A percentile compares a stretch with the other conserved stretches of the same genome.
Conservation (phyloP, 2,888 invertebrate species). For the Lycia hirtaria region DNA sequence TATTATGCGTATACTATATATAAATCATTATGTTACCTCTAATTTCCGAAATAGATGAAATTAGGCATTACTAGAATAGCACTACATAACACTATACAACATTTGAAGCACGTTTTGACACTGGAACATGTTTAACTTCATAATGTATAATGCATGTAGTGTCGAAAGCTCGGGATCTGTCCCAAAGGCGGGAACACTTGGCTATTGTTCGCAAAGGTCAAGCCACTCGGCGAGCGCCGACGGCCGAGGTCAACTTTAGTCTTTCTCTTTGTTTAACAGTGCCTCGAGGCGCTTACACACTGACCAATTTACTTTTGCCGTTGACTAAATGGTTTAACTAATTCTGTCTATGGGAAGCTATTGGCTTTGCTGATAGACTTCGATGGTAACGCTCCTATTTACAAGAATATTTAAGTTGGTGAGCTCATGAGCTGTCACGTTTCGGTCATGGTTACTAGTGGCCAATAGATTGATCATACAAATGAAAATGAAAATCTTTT, state of each 20-base stretch:
- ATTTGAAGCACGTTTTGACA: background rate
- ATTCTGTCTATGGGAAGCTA: background rate
- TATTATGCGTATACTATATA: too few species aligned
- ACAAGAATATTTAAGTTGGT: background rate
- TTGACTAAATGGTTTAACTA: background rate
- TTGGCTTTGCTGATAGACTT: background rate
- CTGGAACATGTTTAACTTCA: slow-evolving; percentile 2
- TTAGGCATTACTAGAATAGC: background rate
- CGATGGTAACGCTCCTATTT: background rate
- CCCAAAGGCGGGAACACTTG: slow-evolving; percentile 52
- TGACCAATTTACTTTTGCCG: background rate
- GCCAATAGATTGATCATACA: background rate
- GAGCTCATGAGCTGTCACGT: background rate
- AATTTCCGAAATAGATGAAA: too few species aligned
- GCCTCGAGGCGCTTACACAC: slow-evolving; percentile 23
- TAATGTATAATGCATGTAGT: slow-evolving; percentile 42
- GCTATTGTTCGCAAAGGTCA: slow-evolving; percentile 71
- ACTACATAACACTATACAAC: background rate
- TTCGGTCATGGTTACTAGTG: background rate
- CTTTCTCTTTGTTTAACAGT: slow-evolving; percentile 49
- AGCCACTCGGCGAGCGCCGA: slow-evolving; percentile 46
- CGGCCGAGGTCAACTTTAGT: slow-evolving; percentile 57
- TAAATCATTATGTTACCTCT: too few species aligned
- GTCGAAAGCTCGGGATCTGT: slow-evolving; percentile 64
- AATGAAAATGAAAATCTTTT: background rate